Conservation (phyloP, 2,797 vertebrate genomes). For the Rhyacichthys aspro region DNA sequence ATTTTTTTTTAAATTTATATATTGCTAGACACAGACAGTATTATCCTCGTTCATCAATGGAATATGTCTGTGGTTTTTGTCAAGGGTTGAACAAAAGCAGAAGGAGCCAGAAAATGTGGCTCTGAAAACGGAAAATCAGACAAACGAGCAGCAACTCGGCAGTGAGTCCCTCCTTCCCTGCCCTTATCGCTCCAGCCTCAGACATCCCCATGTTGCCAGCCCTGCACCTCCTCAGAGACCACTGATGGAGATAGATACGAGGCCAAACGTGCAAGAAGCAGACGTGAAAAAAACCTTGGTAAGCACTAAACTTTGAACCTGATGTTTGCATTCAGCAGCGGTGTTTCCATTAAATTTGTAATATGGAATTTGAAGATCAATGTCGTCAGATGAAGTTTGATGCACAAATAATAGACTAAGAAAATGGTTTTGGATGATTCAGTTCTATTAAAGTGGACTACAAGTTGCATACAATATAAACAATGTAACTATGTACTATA, state of each 20-base stretch:
- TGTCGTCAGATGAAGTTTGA: too few species aligned
- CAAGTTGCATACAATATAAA: too few species aligned
- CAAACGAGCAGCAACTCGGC: slow-evolving; percentile 50
- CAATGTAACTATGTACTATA: too few species aligned
- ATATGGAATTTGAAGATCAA: too few species aligned
- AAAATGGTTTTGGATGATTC: too few species aligned
- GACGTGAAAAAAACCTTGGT: slow-evolving; percentile 22
- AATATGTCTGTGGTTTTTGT: slow-evolving; percentile 6
- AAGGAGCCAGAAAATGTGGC: slow-evolving; percentile 58
- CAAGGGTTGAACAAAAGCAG: slow-evolving; percentile 33
- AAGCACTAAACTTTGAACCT: not conserved
- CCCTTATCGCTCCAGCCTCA: slow-evolving; percentile 31
- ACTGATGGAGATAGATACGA: slow-evolving; percentile 30
- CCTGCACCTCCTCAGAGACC: slow-evolving; percentile 6
- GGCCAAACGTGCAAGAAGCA: slow-evolving; percentile 19
- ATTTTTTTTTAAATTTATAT: too few species aligned
- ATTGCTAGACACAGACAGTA: too few species aligned
- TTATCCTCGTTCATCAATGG: too few species aligned
- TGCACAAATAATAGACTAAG: too few species aligned
- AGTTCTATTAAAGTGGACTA: too few species aligned
- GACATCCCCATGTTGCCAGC: slow-evolving; percentile 23
- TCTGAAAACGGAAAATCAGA: slow-evolving; percentile 27
- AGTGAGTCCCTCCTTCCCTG: slow-evolving; percentile 20
- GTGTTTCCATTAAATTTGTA: too few species aligned
- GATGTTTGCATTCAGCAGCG: not conserved